Base-by-base conservation (phyloP, 1,140 invertebrate genomes). In the Drosophila sp. region DNA sequence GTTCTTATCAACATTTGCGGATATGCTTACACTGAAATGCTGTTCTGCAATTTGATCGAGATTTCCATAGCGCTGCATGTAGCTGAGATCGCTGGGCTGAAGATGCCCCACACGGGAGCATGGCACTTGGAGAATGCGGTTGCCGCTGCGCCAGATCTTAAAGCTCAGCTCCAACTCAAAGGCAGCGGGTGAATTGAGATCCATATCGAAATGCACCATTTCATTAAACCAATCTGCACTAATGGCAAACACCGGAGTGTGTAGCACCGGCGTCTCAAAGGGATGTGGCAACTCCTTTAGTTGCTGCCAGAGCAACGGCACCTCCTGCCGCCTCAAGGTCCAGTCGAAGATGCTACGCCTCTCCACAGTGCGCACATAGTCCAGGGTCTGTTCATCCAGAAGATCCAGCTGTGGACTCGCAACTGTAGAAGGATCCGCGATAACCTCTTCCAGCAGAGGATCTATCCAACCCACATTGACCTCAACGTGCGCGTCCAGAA, bases 91-190 rank as follows among this genome's bases (percentile, higher is more conserved):
- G 14, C 16, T 50, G 25, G 70, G 59, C 11, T 80, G 97, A 77
- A 98, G 97, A 91, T 99, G 98, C 0, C 97, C 98, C 7, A 99
- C 97, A 72, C 97, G 94, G 2, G 97, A 98, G 90, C 98, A 99
- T 2, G 98, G 97, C n/a, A 93, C 95, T 92, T 93, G 97, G 92
- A 93, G 94, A 97, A 96, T 98, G 93, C 95, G 95, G 82, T 98
- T 98, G 93, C 93, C 98, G 78, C 95, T 95, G 77, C 95, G 95
- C 95, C 95, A 96, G 41, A 98, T 96, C 92, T 97, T 95, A 76
- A 98, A 97, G 18, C 97, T 97, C 36, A 98, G 94, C 92, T 98
- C 97, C 43, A 98, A 94, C 78, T 98, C 97, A 92, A 98, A 97
- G 41, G 97, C 97, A 27, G 97, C 97, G 96, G 97, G 98, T 93